Evolutionary conservation across 2,797 vertebrate species (phyloP).

Genomic region (Numenius phaeopus): DNA sequence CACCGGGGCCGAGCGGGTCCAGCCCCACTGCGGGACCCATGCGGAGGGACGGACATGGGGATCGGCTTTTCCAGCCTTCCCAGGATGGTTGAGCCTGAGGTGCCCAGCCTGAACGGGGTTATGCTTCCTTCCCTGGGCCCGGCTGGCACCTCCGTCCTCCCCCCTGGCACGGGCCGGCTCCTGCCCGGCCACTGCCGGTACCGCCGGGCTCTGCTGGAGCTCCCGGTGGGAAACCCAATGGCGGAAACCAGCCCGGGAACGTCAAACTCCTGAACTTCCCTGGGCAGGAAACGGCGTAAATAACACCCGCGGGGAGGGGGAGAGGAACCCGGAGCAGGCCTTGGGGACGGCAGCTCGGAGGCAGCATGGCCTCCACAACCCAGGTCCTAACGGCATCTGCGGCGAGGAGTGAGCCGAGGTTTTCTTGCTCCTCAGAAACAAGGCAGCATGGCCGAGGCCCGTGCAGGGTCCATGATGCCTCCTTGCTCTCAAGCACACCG

Average conservation of each 20-base stretch:
- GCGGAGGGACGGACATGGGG: neutral
- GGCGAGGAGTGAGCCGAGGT: rapidly evolving
- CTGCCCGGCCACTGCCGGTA: neutral
- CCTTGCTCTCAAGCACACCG: rapidly evolving
- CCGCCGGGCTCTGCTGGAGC: neutral
- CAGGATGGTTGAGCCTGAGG: rapidly evolving
- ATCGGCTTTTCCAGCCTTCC: neutral
- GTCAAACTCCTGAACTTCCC: constrained; percentile 69
- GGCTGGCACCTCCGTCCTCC: neutral
- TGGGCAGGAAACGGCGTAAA: constrained; percentile 56
- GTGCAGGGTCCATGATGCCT: rapidly evolving
- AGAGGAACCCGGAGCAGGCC: constrained; percentile 1
- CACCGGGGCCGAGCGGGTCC: neutral
- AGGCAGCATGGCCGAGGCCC: rapidly evolving
- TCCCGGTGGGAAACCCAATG: constrained; percentile 21
- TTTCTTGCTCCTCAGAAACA: rapidly evolving
- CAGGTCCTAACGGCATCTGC: rapidly evolving
- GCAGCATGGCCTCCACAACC: neutral
- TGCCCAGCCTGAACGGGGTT: neutral
- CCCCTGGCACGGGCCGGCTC: neutral
- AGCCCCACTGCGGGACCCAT: neutral
- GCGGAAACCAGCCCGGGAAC: constrained; percentile 44
- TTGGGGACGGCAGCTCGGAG: neutral
- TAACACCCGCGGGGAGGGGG: constrained; percentile 38
- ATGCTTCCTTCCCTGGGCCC: neutral